Evolutionary conservation across 2,888 invertebrate species (phyloP).

Genomic region (Allygus modestus): DNA sequence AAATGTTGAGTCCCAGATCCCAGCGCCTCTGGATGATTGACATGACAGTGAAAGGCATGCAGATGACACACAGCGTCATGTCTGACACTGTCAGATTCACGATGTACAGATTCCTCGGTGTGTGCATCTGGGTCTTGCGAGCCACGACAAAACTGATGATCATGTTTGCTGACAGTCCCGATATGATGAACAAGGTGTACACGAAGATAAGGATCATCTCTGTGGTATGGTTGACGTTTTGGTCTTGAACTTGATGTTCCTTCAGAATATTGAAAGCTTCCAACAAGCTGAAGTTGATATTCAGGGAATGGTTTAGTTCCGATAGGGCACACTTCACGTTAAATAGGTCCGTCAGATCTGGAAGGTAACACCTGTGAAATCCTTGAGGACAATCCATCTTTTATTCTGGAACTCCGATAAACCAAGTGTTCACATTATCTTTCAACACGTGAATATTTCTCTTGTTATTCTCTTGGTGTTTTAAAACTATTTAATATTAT

Average conservation of each 20-base stretch:
- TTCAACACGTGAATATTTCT: not conserved
- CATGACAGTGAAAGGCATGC: slow-evolving; percentile 79
- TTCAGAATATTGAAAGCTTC: slow-evolving; percentile 69
- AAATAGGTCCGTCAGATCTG: not conserved
- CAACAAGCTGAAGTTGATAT: slow-evolving; percentile 69
- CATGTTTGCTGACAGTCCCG: slow-evolving; percentile 73
- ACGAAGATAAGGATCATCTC: slow-evolving; percentile 72
- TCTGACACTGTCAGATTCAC: slow-evolving; percentile 79
- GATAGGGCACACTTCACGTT: not conserved
- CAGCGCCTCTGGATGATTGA: slow-evolving; percentile 76
- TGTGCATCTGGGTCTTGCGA: slow-evolving; percentile 72
- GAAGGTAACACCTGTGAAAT: slow-evolving; percentile 21
- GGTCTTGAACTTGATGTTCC: slow-evolving; percentile 68
- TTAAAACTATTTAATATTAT: not conserved
- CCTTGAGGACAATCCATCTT: slow-evolving; percentile 43
- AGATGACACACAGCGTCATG: slow-evolving; percentile 78
- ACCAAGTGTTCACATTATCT: not conserved
- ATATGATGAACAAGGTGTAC: slow-evolving; percentile 72
- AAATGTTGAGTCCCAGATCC: slow-evolving; percentile 78
- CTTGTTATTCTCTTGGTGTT: not conserved
- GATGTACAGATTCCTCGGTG: slow-evolving; percentile 77
- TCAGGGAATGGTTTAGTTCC: slow-evolving; percentile 24
- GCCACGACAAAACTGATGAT: slow-evolving; percentile 73
- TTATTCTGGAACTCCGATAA: not conserved
- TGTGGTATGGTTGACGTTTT: slow-evolving; percentile 69